Evolutionary conservation across 2,797 vertebrate genomes (phyloP), one percentile per base, ranked within the genome.

Genomic region (Cirrhinus molitorella): DNA sequence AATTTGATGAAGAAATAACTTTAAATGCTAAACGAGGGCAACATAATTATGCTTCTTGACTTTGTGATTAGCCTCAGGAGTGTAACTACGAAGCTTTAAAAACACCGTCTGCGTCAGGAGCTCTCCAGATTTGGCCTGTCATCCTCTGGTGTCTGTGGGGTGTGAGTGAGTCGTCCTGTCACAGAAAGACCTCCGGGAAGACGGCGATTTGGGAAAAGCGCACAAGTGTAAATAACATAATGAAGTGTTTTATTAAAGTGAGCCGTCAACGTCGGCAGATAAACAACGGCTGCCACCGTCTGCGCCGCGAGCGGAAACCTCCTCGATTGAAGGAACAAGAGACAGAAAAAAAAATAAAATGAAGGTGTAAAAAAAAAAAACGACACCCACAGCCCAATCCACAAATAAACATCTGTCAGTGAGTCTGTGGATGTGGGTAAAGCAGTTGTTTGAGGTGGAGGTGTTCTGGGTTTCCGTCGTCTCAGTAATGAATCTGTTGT

Each of bases 141-240:
- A 12, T 25, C 13, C 37, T 80, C n/a, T 9, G 14, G 66, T 7
- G 40, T 66, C 23, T 25, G 19, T 43, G 37, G 13, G 66, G 34
- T 63, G 23, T 25, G 43, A 71, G 43, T 3, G 40, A 47, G 68
- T 3, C 43, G 8, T 47, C n/a, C 23, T 71, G 63, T 80, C 65
- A 55, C 16, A 34, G 43, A 47, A 76, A 76, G 57, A 80, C 71
- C 81, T 81, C 23, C 23, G 65, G 85, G 72, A 80, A 80, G 49
- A 65, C 72, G 28, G 43, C 1, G 34, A 61, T 21, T 74, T 34
- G 72, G 19, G 72, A 7, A 25, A 68, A 68, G 14, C 49, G 19
- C 1, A 11, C 31, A 68, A 79, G 80, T 70, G 43, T 76, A 82
- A 75, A 61, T 25, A 57, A 53, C 28, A 61, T 53, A 74, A 79